These are phyloP conservation scores for Phoxinus dragarum DNA, from an alignment of 2,797 vertebrate genomes.

Conservation along the genomic window DNA sequence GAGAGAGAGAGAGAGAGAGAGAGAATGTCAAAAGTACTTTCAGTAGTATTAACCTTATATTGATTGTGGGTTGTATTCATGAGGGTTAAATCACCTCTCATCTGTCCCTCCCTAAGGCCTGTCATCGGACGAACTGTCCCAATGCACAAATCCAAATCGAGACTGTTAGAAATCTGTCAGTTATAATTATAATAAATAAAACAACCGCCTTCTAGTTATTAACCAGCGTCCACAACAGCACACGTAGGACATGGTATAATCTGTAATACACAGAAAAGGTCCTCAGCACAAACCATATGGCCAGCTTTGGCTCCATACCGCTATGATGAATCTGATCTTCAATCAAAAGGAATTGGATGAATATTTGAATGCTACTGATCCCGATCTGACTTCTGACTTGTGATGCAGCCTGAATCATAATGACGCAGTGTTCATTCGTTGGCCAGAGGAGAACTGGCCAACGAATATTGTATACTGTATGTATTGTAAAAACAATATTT, in stretches of 20 bases:
- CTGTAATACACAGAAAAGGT: neutral
- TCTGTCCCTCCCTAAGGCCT: constrained; percentile 27
- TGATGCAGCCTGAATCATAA: neutral
- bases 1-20: neutral
- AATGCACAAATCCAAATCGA: constrained; percentile 12
- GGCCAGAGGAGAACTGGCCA: neutral
- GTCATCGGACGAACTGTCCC: neutral
- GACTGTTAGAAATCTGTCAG: neutral
- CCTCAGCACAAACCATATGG: neutral
- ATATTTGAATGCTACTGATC: neutral
- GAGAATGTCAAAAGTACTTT: constrained; percentile 31
- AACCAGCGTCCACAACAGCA: neutral
- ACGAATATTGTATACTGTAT: no score
- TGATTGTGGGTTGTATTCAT: constrained; percentile 52
- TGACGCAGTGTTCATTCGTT: neutral
- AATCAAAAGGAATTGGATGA: neutral
- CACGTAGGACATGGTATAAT: neutral
- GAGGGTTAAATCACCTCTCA: constrained; percentile 55
- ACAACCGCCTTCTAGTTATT: neutral
- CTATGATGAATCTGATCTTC: neutral
- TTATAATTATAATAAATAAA: constrained; percentile 11
- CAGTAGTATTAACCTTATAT: constrained; percentile 50
- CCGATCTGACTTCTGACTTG: neutral
- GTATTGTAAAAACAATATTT: neutral
- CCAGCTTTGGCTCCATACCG: no score